Evolutionary conservation across 1,140 invertebrate genomes (phyloP).

Genomic region (Drosophila pruinosa): DNA sequence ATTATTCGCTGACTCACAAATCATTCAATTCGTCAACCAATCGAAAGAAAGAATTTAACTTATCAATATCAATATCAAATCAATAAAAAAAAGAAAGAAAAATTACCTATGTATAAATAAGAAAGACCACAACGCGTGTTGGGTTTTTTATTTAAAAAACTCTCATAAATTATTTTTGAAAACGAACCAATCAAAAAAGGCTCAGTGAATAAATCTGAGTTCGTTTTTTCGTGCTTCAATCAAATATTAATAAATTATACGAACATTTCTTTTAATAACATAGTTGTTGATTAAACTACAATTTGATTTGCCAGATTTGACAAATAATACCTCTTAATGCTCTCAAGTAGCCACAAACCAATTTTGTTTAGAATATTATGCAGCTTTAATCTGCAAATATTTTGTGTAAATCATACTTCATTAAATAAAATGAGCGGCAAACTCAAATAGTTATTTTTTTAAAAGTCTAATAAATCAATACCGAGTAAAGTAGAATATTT

Average conservation of each 20-base stretch:
- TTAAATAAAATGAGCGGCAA: background rate
- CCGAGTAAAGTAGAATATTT: too few relatives aligned
- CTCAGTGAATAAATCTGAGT: constrained; percentile 3
- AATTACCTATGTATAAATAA: background rate
- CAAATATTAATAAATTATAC: background rate
- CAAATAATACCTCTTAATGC: constrained; percentile 3
- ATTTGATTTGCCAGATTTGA: background rate
- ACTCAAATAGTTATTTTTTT: background rate
- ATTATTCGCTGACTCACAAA: background rate
- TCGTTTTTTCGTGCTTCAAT: background rate
- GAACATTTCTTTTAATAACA: constrained; percentile 7
- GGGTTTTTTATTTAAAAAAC: background rate
- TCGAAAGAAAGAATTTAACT: too few relatives aligned
- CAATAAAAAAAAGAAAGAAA: background rate
- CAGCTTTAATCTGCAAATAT: background rate
- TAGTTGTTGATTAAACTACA: background rate
- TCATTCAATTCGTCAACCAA: too few relatives aligned
- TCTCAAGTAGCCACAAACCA: background rate
- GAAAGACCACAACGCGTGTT: background rate
- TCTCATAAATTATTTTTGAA: constrained; percentile 1
- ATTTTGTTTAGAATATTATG: background rate
- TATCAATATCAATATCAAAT: background rate
- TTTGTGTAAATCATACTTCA: background rate
- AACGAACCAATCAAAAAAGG: background rate
- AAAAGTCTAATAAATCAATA: too few relatives aligned